Conservation (phyloP, 1,140 invertebrate species). For the Procambarus virginalis region DNA sequence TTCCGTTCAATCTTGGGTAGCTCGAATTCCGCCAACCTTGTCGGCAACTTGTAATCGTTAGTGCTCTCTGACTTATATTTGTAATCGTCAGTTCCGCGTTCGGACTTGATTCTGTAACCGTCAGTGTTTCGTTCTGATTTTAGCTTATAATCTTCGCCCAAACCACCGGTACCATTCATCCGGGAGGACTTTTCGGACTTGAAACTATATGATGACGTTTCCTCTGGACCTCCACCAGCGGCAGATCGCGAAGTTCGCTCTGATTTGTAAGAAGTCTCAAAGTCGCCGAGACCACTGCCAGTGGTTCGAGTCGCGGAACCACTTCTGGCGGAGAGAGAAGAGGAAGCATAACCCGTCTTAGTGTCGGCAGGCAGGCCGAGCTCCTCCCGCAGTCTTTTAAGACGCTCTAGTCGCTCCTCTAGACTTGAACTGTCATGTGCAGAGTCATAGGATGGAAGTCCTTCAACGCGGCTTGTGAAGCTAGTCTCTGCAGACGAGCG, state of each 20-base stretch:
- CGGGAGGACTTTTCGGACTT: slow-evolving; percentile 35
- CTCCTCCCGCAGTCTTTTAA: slow-evolving; percentile 59
- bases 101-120: not conserved
- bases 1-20: slow-evolving; percentile 35
- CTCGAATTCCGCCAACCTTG: slow-evolving; percentile 25
- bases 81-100: slow-evolving; percentile 32
- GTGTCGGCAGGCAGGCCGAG: slow-evolving; percentile 52
- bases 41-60: slow-evolving; percentile 14
- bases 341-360: not conserved
- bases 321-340: not conserved
- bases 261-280: slow-evolving; percentile 46
- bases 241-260: slow-evolving; percentile 38
- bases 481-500: not conserved
- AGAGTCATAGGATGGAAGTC: slow-evolving; percentile 57
- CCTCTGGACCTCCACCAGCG: slow-evolving; percentile 11
- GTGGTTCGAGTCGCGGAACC: slow-evolving; percentile 7
- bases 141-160: slow-evolving; percentile 26
- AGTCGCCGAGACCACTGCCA: not conserved
- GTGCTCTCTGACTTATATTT: slow-evolving; percentile 8
- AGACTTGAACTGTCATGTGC: slow-evolving; percentile 42
- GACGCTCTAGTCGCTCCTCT: slow-evolving; percentile 56
- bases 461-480: slow-evolving; percentile 25
- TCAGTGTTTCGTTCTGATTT: slow-evolving; percentile 20
- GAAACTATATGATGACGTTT: slow-evolving; percentile 54
- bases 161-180: slow-evolving; percentile 29